A percentile compares a stretch with the other conserved stretches of the same genome.
These are phyloP conservation scores for Laothoe populi DNA, from an alignment of 2,888 invertebrate species.

Conservation along the genomic window DNA sequence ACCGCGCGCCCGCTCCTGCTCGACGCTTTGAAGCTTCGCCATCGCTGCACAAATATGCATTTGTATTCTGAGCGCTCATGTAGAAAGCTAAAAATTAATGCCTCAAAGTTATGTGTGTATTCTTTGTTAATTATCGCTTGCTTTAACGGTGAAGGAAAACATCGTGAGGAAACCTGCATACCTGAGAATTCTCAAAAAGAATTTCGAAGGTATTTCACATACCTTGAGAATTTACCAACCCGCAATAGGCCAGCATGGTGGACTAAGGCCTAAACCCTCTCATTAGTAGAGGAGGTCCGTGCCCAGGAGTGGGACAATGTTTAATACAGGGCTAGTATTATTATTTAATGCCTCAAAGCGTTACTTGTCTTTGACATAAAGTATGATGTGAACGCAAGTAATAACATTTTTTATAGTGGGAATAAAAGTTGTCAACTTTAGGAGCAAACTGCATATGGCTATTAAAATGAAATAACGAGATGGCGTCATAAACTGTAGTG, in stretches of 20 bases:
- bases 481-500: not conserved
- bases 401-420: not conserved
- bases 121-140: too few relatives aligned
- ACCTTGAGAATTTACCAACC: too few relatives aligned
- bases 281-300: too few relatives aligned
- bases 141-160: too few relatives aligned
- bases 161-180: too few relatives aligned
- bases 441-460: not conserved
- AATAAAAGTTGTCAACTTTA: constrained; percentile 7
- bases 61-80: not conserved
- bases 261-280: too few relatives aligned
- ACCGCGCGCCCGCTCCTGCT: constrained; percentile 28
- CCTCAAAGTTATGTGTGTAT: too few relatives aligned
- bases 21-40: constrained; percentile 22
- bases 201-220: too few relatives aligned
- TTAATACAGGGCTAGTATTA: too few relatives aligned
- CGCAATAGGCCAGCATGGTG: too few relatives aligned
- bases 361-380: constrained; percentile 8
- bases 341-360: constrained; percentile 5
- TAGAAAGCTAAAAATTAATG: constrained; percentile 12
- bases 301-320: too few relatives aligned
- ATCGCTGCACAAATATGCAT: constrained; percentile 20
- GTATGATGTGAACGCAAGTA: not conserved
- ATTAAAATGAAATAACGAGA: constrained; percentile 4
- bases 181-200: too few relatives aligned